A percentile compares a stretch with the other conserved stretches of the same genome.
Evolutionary conservation across 1,140 invertebrate species (phyloP).

Genomic region (Leptonema lineaticorne): DNA sequence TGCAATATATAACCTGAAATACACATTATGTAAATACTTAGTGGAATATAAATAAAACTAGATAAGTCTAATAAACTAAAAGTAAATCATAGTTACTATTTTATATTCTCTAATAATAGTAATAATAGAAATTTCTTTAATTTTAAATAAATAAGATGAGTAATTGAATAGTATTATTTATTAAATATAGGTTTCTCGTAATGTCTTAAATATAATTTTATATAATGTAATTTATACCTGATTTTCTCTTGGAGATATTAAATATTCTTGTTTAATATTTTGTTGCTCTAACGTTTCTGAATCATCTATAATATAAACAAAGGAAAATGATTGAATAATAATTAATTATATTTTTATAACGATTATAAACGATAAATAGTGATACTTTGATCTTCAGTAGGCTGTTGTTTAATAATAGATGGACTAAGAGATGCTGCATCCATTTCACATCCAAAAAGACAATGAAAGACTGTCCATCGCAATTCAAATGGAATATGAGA

Average conservation of each 20-base stretch:
- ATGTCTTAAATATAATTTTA: too few relatives aligned
- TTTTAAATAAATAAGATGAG: too few relatives aligned
- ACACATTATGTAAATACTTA: background rate
- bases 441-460: slow-evolving; percentile 52
- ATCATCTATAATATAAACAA: background rate
- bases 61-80: too few relatives aligned
- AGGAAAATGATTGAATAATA: background rate
- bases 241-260: slow-evolving; percentile 15
- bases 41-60: too few relatives aligned
- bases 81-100: too few relatives aligned
- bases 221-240: background rate
- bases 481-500: slow-evolving; percentile 56
- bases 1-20: slow-evolving; percentile 34
- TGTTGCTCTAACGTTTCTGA: slow-evolving; percentile 2
- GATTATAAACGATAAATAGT: background rate
- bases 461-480: slow-evolving; percentile 54
- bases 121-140: too few relatives aligned
- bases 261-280: slow-evolving; percentile 19
- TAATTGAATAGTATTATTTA: too few relatives aligned
- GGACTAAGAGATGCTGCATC: slow-evolving; percentile 35
- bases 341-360: background rate
- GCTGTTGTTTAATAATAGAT: slow-evolving; percentile 15
- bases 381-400: slow-evolving; percentile 17
- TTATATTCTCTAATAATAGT: too few relatives aligned
- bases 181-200: too few relatives aligned